A percentile compares a stretch with the other conserved stretches of the same genome.
Conservation (phyloP, 2,888 invertebrate genomes). For the Netelia fuscicornis region DNA sequence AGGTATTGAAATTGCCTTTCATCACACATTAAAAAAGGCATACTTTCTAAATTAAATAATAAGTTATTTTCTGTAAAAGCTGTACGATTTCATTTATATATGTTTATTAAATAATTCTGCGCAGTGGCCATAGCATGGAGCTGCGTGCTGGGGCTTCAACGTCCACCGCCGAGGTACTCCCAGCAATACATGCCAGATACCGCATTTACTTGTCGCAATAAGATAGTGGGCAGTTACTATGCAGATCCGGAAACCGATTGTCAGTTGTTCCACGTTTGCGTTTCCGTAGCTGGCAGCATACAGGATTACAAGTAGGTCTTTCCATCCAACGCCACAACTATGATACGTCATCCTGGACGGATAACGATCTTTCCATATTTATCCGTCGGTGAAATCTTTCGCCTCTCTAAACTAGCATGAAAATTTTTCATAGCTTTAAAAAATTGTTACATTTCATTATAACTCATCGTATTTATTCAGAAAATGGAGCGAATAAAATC, state of each 20-base stretch:
- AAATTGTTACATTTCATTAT: neutral
- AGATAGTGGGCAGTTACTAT: slow-evolving; percentile 95
- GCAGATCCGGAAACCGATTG: slow-evolving; percentile 95
- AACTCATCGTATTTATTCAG: neutral
- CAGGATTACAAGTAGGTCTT: slow-evolving; percentile 82
- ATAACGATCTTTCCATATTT: neutral
- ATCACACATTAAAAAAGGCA: no score
- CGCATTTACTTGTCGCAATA: slow-evolving; percentile 92
- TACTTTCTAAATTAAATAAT: no score
- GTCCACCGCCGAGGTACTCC: slow-evolving; percentile 85
- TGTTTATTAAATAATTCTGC: slow-evolving; percentile 52
- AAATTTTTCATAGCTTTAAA: neutral
- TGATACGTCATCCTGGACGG: neutral
- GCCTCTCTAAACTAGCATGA: neutral
- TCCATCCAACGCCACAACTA: neutral
- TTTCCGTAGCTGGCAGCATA: slow-evolving; percentile 90
- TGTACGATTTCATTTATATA: slow-evolving; percentile 43
- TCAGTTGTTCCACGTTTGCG: slow-evolving; percentile 96
- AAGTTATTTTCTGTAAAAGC: neutral
- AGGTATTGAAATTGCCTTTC: no score
- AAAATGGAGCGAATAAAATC: neutral
- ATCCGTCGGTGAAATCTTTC: neutral
- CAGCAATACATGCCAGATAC: slow-evolving; percentile 86
- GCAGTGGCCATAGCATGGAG: slow-evolving; percentile 77
- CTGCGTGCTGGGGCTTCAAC: slow-evolving; percentile 81